Evolutionary conservation across 2,888 invertebrate genomes (phyloP).

Genomic region (Anthoptus insignis): DNA sequence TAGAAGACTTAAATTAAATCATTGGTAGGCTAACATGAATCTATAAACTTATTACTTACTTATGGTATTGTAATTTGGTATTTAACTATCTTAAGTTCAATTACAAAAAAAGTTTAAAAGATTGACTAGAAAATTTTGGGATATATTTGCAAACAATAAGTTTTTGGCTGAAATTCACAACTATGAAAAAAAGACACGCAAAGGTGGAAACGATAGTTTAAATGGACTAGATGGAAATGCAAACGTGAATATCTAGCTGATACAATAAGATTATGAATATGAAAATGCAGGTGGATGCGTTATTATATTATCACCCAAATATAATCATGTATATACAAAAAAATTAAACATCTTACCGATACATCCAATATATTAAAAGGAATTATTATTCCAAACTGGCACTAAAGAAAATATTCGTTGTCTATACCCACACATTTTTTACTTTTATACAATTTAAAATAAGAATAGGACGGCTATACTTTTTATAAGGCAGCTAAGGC

Average conservation of each 20-base stretch:
- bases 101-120: conserved; percentile 62
- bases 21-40: conserved; percentile 69
- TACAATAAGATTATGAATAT: conserved; percentile 15
- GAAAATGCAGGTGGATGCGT: conserved; percentile 37
- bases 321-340: conserved; percentile 28
- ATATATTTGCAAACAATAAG: conserved; percentile 64
- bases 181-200: conserved; percentile 50
- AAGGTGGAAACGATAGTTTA: conserved; percentile 48
- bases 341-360: conserved; percentile 16
- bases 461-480: conserved; percentile 80
- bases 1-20: conserved; percentile 59
- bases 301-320: conserved; percentile 15
- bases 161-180: conserved; percentile 72
- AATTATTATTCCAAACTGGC: conserved; percentile 61
- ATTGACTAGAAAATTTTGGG: conserved; percentile 85
- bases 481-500: conserved; percentile 78
- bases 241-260: conserved; percentile 50
- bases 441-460: conserved; percentile 56
- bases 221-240: conserved; percentile 72
- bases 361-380: conserved; percentile 33
- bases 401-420: conserved; percentile 77
- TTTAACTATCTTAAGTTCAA: conserved; percentile 66
- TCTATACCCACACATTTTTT: conserved; percentile 66
- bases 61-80: conserved; percentile 76
- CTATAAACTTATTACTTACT: too few relatives aligned